Evolutionary conservation across 2,797 vertebrate genomes (phyloP), one percentile per base, ranked within the genome.

Genomic region (Thalassophryne amazonica): DNA sequence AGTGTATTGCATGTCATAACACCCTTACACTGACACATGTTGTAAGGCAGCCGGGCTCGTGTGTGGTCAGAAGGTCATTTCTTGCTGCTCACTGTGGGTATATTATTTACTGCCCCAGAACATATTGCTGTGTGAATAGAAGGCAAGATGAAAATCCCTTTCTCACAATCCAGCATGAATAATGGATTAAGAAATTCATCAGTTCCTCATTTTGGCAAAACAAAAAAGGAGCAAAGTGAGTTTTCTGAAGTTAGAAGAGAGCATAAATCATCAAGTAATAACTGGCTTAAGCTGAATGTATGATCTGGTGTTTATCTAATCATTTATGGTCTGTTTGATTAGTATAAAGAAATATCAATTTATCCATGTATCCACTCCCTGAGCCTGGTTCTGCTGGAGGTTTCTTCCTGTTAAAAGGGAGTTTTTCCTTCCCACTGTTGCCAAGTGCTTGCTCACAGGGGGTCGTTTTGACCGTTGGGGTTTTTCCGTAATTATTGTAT

Each of bases 161-260:
- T 41, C 60, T 76, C 56, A 78, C 72, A 80, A 69, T 40, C 13
- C 1, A 48, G 28, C 69, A 76, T 72, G 61, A 76, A 76, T 72
- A 70, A 78, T 67, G 33, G 61, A 81, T 70, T 48, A 15, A 39
- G 48, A 72, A 69, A 76, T 69, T 59, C 69, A 73, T 82, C 69
- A 69, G 68, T 49, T 54, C 53, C 4, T 65, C 54, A 3, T 69
- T 64, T 53, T 31, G 17, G 27, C 21, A 30, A 53, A 59, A 47
- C 32, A 41, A 39, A 37, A 22, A 0, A 20, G 27, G 9, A 4
- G 24, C 15, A 28, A 19, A 38, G 39, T 11, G 49, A 9, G 7
- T 58, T 31, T 33, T 30, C 34, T 36, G 25, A 3, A 34, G 17
- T 7, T 2, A 2, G 3, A 48, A 27, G 30, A 17, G 19, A 31